A percentile compares a stretch with the other conserved stretches of the same genome.
Conservation (phyloP, 2,888 invertebrate genomes). For the Macrosoma leucophasiata region DNA sequence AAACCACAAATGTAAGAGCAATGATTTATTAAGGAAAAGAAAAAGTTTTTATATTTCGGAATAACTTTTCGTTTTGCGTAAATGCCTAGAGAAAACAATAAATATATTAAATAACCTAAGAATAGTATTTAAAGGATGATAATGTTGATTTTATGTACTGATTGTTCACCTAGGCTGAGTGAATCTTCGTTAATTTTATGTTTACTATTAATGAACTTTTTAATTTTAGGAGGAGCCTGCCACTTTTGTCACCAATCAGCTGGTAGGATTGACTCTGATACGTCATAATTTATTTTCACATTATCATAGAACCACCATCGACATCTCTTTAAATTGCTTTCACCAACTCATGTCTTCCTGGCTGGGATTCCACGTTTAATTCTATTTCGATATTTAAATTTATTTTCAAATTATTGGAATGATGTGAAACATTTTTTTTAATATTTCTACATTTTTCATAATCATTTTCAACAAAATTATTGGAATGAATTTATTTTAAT, state of each 20-base stretch:
- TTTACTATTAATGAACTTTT: constrained; percentile 29
- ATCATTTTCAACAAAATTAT: constrained; percentile 4
- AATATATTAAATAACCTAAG: no score
- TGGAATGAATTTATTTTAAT: constrained; percentile 1
- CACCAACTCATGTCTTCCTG: constrained; percentile 17
- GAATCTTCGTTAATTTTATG: not conserved
- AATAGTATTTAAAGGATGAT: no score
- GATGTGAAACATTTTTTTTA: not conserved
- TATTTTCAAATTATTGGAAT: constrained; percentile 4
- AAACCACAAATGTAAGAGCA: no score
- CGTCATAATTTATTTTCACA: constrained; percentile 7
- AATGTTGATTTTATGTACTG: not conserved
- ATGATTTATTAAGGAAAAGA: no score
- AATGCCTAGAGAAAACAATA: no score
- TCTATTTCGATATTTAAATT: not conserved
- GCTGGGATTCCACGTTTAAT: no score
- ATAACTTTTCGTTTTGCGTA: no score
- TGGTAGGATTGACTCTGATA: constrained; percentile 34
- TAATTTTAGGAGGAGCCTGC: constrained; percentile 66
- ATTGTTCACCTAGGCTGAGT: constrained; percentile 21
- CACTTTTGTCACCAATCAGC: constrained; percentile 63
- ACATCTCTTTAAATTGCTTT: no score
- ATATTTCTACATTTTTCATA: not conserved
- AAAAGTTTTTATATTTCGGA: no score
- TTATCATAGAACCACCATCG: constrained; percentile 9